Evolutionary conservation across 2,888 invertebrate species (phyloP), one percentile per base, ranked within the genome.

Genomic region (Sphaerophoria taeniata): DNA sequence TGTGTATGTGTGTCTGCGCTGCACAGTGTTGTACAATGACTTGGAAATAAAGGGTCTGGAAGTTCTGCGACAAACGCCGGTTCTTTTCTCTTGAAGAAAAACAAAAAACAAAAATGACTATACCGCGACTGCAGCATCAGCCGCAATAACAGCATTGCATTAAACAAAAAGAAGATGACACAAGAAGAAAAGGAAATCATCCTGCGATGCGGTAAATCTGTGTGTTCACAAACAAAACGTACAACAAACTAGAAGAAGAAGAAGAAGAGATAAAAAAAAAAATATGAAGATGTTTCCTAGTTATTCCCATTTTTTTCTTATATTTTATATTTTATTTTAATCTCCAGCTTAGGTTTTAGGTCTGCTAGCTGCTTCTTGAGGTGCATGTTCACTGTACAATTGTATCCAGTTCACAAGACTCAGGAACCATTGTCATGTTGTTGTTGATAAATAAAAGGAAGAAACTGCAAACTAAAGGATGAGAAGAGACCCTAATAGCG

Each of bases 191-290:
- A 85, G 72, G 75, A 85, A 75, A 81, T 69, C 72, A 85, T 81
- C 81, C 75, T 85, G 70, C 74, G 81, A 85, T 85, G 85, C 81
- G 85, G 85, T 85, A 85, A 85, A 85, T 85, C 85, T 81, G 60
- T 85, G 73, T 85, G 63, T 69, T 63, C 56, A 58, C 81, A 81
- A 85, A 83, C 69, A 78, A 78, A 82, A 78, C 43, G 43, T 72
- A 34, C 24, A 24, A 24, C 24, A 24, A 24, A 24, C 24, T 24
- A 24, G 24, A 24, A 24, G 24, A 24, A 70, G 51, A 70, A 78
- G 74, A 45, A 36, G 55, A 24, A 34, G 16, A 16, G 0, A 31
- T 11, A 56, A 33, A 43, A 58, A 58, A 47, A 58, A 39, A 45
- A 11, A 31, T 14, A 58, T 58, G 47, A 51, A 81, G 76, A 81